Evolutionary conservation across 2,113 vertebrate genomes (phyloP), one percentile per base, ranked within the genome.

Genomic region (Laticauda colubrina): DNA sequence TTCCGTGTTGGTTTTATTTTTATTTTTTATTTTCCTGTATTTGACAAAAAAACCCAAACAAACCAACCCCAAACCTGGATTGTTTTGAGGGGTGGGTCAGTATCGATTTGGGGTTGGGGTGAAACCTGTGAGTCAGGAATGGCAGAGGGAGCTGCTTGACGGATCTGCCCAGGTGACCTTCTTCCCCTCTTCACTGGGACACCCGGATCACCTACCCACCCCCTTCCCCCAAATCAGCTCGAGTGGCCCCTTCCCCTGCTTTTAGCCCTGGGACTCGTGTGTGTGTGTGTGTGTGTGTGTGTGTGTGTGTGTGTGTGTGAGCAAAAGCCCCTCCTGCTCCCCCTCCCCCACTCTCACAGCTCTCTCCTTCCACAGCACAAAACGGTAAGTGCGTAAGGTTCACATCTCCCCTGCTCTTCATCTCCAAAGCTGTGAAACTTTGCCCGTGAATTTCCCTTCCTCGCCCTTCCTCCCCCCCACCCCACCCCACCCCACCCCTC

Each of bases 381-480:
- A 15, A 18, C 26, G 5, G 45, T 1, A 18, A 81, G 51, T 2
- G 3, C 2, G 1, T 1, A n/a, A 1, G 23, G 53, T 26, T 91
- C 24, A 24, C 14, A 4, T 24, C 11, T 11, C 15, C 3, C 12
- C 8, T 21, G n/a, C 15, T 2, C 12, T 2, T 1, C 4, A 4
- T 10, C 23, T 45, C 2, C 24, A 91, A 24, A 24, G 14, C 57
- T 18, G 14, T 24, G 45, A 54, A 69, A 20, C 12, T 10, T 21
- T 57, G 3, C 3, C 85, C 43, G 23, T 12, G 2, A 6, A n/a
- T 45, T 45, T n/a, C 55, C 4, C 23, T 55, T 26, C 1, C 5
- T 39, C n/a, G n/a, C n/a, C n/a, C n/a, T n/a, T n/a, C n/a, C n/a
- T n/a, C n/a, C n/a, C n/a, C n/a, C 34, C 34, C 34, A n/a, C 34